Base-by-base conservation (phyloP, 2,888 invertebrate genomes). In the Anoplius nigerrimus region DNA sequence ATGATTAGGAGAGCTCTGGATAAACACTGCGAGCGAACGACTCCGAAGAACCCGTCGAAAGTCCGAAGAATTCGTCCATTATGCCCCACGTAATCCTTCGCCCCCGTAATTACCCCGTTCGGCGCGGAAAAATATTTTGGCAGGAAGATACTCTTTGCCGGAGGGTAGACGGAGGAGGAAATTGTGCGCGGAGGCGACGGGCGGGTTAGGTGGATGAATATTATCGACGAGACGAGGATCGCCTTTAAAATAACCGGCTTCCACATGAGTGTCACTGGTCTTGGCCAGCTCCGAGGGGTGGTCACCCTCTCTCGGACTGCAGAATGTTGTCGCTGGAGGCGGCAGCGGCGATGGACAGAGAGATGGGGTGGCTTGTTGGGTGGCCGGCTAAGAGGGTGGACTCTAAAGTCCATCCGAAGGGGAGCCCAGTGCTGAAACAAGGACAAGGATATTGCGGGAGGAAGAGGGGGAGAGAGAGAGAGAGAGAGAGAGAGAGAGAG, bases 261-360 rank as follows among this genome's bases (percentile, higher is more conserved):
- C 20, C 18, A 42, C 82, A 84, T 87, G 87, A 87, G 87, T 83
- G 81, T 87, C 87, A 87, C 87, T 87, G 87, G 82, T 82, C 83
- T 74, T 76, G 78, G 76, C 72, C 73, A 72, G 66, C 69, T 68
- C 73, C 63, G 74, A 79, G 84, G 85, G 82, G 79, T 81, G 84
- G 85, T 84, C 86, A 86, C 87, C 87, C 87, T 86, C 84, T 77
- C 83, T 80, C 80, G 83, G 84, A 72, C 84, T 83, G 84, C 83
- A 85, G 86, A 87, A 86, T 86, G 87, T 87, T 86, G 87, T 86
- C 85, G 86, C 85, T 86, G 84, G 86, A 87, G 87, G 87, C 87
- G 82, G 84, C 79, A 77, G 82, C 78, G 77, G 78, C 82, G 83
- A 82, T 81, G 83, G 80, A 71, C 76, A 80, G 81, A 78, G 81